Conservation (phyloP, 2,797 vertebrate genomes). For the Thamnophis elegans region DNA sequence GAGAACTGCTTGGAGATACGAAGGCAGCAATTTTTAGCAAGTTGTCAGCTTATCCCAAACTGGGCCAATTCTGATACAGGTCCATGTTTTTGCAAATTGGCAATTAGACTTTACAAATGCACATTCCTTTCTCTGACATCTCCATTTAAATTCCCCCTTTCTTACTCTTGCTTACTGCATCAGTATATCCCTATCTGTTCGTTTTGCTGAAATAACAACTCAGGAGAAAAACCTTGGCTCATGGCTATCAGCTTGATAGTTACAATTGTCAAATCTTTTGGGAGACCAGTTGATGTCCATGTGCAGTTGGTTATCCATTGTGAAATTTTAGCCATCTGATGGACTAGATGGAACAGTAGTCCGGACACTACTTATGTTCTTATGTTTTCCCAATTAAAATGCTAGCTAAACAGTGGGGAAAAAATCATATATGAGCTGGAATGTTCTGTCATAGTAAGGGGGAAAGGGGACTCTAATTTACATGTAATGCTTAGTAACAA, state of each 20-base stretch:
- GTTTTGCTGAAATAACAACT: neutral
- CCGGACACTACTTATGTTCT: neutral
- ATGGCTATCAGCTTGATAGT: neutral
- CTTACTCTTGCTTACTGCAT: neutral
- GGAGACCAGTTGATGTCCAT: neutral
- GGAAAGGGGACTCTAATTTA: neutral
- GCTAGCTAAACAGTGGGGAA: neutral
- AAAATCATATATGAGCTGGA: neutral
- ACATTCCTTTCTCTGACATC: neutral
- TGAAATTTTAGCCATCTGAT: neutral
- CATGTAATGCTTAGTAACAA: neutral
- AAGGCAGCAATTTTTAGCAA: constrained; percentile 10
- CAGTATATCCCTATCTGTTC: neutral
- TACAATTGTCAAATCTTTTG: neutral
- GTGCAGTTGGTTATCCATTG: neutral
- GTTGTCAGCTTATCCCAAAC: neutral
- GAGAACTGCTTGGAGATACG: neutral
- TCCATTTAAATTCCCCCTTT: neutral
- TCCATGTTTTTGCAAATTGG: neutral
- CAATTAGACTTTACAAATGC: neutral
- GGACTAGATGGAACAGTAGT: neutral
- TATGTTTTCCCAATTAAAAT: neutral
- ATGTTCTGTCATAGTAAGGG: neutral
- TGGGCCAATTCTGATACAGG: neutral
- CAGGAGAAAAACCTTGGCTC: neutral